phyloP scores from a whole-genome alignment of 2,888 invertebrate species.

The Agrotis ipsilon region DNA sequence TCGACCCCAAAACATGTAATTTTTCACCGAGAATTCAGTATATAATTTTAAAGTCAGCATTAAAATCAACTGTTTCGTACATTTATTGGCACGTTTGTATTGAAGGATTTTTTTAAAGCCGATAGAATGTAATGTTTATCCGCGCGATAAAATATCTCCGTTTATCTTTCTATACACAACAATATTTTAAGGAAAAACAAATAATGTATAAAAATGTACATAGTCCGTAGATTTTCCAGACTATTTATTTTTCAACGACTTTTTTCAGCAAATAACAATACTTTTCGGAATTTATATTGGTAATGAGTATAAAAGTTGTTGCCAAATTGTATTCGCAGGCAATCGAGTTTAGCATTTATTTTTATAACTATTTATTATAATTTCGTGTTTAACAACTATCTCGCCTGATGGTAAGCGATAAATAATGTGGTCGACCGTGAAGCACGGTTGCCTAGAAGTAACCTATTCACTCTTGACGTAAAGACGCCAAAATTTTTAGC shows the following conservation, averaged over 20 bases:
- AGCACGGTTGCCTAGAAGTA: no score
- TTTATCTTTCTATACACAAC: constrained; percentile 39
- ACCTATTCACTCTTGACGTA: no score
- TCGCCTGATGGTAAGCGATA: no score
- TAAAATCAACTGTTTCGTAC: no score
- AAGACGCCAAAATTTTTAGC: no score
- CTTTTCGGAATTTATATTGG: constrained; percentile 73
- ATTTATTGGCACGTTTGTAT: neutral
- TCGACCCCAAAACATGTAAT: neutral
- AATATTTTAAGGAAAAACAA: constrained; percentile 51
- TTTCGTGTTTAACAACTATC: no score
- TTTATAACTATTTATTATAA: no score
- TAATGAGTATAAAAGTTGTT: constrained; percentile 72
- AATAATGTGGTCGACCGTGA: no score
- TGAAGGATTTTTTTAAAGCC: neutral
- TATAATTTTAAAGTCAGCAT: neutral
- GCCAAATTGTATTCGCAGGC: constrained; percentile 73
- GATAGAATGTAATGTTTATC: no score
- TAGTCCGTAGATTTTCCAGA: constrained; percentile 67
- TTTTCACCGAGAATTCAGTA: neutral
- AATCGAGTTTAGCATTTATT: constrained; percentile 52
- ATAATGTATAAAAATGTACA: constrained; percentile 59
- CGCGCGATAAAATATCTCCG: constrained; percentile 36
- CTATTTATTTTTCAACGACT: constrained; percentile 69
- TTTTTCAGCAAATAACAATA: constrained; percentile 62